Evolutionary conservation across 2,113 vertebrate genomes (phyloP), one percentile per base, ranked within the genome.

Genomic region (Tenrec ecaudatus): DNA sequence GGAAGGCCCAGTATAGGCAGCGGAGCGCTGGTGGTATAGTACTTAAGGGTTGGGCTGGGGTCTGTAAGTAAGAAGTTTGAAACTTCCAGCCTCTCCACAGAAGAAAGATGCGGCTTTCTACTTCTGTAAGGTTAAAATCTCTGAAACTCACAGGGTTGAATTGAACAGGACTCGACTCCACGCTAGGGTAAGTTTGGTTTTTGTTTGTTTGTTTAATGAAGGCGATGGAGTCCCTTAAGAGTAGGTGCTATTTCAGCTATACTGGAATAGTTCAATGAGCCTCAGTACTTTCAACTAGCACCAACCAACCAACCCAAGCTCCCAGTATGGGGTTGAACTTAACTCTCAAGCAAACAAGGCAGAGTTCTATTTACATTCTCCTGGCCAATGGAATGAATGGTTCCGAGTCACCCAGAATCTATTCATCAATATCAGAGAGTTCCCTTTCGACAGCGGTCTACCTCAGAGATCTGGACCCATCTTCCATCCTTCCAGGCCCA

Each of bases 321-420:
- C 20, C 16, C 29, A 36, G 1, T 43, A 31, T 22, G 5, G 19
- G 29, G 19, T 31, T 73, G 36, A 73, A 38, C 3, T 7, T 53
- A 62, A 62, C 60, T 20, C 64, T 66, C 23, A 66, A 27, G 29
- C 22, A 66, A 66, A 10, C 23, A 76, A 9, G 31, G 16, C 3
- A 17, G 31, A 29, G 6, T 36, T 69, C 27, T 31, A 25, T 1
- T 8, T 57, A 12, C n/a, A 38, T 77, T 76, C 38, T 76, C 33
- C 11, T n/a, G 5, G 1, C 3, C 47, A n/a, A 0, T 6, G 33
- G 22, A 8, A 10, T 2, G 17, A 76, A 73, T 31, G 8, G 1
- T 36, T 84, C 25, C 11, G 27, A 2, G 14, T n/a, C 62, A 79
- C 10, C 15, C 19, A 64, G 16, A 19, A 40, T 22, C 20, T 19